Base-by-base conservation (phyloP, 2,113 vertebrate species). In the Eolophus roseicapilla region DNA sequence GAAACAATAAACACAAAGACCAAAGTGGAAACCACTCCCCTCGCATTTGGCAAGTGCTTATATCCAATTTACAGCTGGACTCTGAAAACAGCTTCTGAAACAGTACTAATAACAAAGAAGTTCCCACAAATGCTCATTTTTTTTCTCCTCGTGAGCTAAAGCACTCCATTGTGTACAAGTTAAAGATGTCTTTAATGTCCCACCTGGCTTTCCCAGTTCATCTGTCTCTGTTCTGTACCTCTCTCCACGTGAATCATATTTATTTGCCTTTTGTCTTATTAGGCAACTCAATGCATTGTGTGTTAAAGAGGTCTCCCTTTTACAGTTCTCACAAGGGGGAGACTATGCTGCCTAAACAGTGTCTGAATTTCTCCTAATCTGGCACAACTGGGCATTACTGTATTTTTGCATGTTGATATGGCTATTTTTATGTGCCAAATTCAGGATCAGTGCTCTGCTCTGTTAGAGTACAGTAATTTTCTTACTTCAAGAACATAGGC, bases 21-120 rank as follows among this genome's bases (percentile, higher is more conserved):
- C 86, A 46, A 89, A 91, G 86, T 88, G 71, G 87, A 92, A 96
- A 87, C 95, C 74, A 74, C 91, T 82, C 95, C 96, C 92, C 74
- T 78, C 2, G 4, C 92, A 29, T 92, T 95, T 95, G 92, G 88
- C 73, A 82, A 90, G 75, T 47, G 86, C 85, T 95, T 93, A 77
- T 53, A 76, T 92, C 82, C 86, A 70, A 68, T 92, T 92, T 91
- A 83, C 88, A 91, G 92, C 77, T 43, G 75, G 71, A 92, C 67
- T 80, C 82, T 52, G 47, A 29, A 90, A 90, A 82, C 1, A 0
- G 74, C 93, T 90, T 75, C 89, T 57, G 85, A 82, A 91, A 50
- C 16, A 12, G 33, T 80, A 33, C n/a, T 28, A 73, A 14, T n/a
- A 73, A 24, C 83, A 90, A 27, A 17, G 90, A 89, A n/a, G 12